A percentile compares a stretch with the other conserved stretches of the same genome.
phyloP scores from a whole-genome alignment of 2,113 vertebrate species.

The Rattus rattus region DNA sequence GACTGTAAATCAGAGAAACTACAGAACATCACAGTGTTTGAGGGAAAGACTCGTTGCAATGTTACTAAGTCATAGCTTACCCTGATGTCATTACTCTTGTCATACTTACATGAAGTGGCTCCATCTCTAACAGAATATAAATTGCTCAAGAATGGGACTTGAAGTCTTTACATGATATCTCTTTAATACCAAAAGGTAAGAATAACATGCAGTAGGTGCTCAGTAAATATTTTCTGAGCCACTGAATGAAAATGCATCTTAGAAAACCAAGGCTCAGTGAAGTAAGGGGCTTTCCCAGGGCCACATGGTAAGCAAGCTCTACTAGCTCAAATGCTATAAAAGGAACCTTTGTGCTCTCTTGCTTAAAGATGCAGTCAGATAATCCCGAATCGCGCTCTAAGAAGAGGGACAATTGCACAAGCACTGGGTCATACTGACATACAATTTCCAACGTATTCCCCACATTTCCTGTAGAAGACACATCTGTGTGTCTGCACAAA shows the following conservation, averaged over 20 bases:
- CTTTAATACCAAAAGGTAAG: neutral
- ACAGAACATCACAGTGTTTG: neutral
- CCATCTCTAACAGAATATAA: neutral
- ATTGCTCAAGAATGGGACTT: neutral
- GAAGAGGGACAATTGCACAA: neutral
- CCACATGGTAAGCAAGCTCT: neutral
- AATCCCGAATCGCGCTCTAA: accelerated
- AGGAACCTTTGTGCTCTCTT: neutral
- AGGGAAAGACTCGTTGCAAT: neutral
- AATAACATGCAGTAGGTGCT: neutral
- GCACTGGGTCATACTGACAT: neutral
- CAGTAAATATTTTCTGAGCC: neutral
- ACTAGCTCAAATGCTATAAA: neutral
- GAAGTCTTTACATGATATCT: neutral
- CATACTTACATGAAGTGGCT: neutral
- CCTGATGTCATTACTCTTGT: neutral
- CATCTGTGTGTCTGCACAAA: neutral
- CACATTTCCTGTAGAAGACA: neutral
- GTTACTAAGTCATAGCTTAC: neutral
- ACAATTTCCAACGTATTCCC: neutral
- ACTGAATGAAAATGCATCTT: neutral
- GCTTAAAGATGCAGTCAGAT: neutral
- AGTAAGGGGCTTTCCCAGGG: neutral
- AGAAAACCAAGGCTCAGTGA: neutral
- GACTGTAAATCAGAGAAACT: neutral